Evolutionary conservation across 2,797 vertebrate genomes (phyloP).

Genomic region (Tauraco hartlaubi): DNA sequence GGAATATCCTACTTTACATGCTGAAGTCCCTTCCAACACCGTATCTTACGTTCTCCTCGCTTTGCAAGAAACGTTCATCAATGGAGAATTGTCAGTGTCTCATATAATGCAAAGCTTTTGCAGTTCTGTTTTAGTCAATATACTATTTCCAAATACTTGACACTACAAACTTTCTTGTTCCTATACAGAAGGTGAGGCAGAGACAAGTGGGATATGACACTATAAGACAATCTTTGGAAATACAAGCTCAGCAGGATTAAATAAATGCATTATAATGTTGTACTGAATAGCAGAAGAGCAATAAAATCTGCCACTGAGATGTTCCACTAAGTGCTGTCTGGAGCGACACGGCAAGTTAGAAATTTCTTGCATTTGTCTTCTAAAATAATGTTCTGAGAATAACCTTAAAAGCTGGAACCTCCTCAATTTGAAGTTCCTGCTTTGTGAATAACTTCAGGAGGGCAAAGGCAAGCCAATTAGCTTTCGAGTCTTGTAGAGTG

Average conservation of each 20-base stretch:
- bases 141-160: background rate
- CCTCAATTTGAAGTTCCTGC: background rate
- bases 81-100: background rate
- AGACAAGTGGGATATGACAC: background rate
- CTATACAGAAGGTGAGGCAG: background rate
- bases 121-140: background rate
- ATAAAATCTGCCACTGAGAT: background rate
- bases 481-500: background rate
- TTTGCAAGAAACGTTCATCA: background rate
- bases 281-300: background rate
- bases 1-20: background rate
- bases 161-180: background rate
- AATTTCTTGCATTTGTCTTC: background rate
- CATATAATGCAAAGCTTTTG: background rate
- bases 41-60: background rate
- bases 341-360: background rate
- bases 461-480: background rate
- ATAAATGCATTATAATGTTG: background rate
- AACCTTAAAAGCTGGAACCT: background rate
- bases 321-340: background rate
- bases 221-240: constrained; percentile 24
- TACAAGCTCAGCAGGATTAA: background rate
- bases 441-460: background rate
- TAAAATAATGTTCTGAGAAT: background rate
- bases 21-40: background rate